Evolutionary conservation across 2,888 invertebrate genomes (phyloP).

Genomic region (Acanthosepion pharaonis): DNA sequence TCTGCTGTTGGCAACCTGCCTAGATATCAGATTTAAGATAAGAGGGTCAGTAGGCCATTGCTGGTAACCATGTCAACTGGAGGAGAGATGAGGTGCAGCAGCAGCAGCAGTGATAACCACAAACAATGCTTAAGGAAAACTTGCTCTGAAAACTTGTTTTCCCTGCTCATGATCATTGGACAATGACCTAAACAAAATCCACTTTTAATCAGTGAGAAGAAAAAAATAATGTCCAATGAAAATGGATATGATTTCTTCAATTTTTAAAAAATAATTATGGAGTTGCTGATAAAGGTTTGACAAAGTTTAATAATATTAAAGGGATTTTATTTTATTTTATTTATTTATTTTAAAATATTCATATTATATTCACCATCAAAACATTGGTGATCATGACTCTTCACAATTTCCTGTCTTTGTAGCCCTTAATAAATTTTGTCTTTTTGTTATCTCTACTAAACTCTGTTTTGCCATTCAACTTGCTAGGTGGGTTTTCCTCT

Average conservation of each 20-base stretch:
- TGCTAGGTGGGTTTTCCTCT: too few relatives aligned
- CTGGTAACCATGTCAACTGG: constrained; percentile 38
- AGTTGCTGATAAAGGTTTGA: background rate
- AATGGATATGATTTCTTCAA: background rate
- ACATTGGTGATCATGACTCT: too few relatives aligned
- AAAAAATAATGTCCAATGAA: background rate
- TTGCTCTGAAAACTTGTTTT: background rate
- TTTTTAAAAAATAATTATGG: background rate
- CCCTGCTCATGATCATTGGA: background rate
- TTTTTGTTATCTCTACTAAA: too few relatives aligned
- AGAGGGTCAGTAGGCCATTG: constrained; percentile 46
- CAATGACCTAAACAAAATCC: background rate
- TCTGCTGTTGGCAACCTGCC: constrained; percentile 43
- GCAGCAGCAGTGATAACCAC: background rate
- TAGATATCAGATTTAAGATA: constrained; percentile 46
- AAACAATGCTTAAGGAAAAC: background rate
- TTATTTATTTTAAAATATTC: too few relatives aligned
- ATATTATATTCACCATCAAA: too few relatives aligned
- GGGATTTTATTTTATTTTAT: too few relatives aligned
- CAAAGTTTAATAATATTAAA: background rate
- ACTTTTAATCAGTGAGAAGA: background rate
- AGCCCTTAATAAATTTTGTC: too few relatives aligned
- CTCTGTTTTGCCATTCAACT: too few relatives aligned
- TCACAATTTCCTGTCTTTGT: too few relatives aligned
- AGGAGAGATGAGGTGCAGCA: background rate